Percentiles rank a stretch among this genome's conserved stretches.
Conservation (phyloP, 2,888 invertebrate species). For the Patella caerulea region DNA sequence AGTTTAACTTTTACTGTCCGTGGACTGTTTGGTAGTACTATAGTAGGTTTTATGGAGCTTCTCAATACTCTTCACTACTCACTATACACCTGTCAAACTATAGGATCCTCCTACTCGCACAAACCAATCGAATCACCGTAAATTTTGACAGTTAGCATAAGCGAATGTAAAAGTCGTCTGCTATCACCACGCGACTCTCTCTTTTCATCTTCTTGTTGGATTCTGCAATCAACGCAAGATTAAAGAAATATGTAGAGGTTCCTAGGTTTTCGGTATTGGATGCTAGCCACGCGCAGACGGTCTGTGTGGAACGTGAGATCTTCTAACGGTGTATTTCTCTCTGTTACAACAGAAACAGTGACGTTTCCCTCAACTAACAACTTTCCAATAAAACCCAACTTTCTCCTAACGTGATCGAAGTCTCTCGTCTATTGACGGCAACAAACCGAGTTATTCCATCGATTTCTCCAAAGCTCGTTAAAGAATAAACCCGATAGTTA, state of each 20-base stretch:
- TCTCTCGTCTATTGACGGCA: neutral
- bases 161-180: neutral
- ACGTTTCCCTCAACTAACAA: too few relatives aligned
- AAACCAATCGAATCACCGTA: conserved; percentile 6
- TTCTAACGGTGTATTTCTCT: neutral
- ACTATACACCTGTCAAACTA: neutral
- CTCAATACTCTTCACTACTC: conserved; percentile 1
- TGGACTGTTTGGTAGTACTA: neutral
- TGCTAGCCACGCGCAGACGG: too few relatives aligned
- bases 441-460: conserved; percentile 4
- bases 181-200: neutral
- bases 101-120: neutral
- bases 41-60: neutral
- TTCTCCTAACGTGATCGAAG: neutral
- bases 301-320: too few relatives aligned
- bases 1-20: neutral
- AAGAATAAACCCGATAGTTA: conserved; percentile 9
- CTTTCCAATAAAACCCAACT: too few relatives aligned
- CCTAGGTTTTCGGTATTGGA: too few relatives aligned
- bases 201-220: neutral
- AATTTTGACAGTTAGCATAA: conserved; percentile 5
- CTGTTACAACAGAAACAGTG: too few relatives aligned
- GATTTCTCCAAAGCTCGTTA: conserved; percentile 7
- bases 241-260: neutral
- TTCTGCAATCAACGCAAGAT: neutral